Conservation (phyloP, 23 tunicate genomes). For the Corella eumyota region DNA sequence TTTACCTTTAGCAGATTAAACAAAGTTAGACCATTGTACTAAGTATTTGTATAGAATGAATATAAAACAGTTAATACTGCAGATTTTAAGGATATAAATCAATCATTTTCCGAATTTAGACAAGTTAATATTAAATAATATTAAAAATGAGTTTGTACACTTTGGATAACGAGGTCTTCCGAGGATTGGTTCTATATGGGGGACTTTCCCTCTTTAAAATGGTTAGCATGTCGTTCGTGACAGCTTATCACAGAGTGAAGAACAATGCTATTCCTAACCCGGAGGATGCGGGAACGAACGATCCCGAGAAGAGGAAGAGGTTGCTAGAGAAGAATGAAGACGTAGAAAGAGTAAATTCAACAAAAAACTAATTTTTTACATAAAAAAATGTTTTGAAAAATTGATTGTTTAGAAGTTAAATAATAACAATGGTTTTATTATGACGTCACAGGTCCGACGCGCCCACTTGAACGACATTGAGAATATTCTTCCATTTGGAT, state of each 20-base stretch:
- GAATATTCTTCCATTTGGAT: conserved; percentile 67
- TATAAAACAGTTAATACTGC: too few species aligned
- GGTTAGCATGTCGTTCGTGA: conserved; percentile 15
- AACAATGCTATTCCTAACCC: conserved; percentile 1
- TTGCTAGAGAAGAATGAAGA: conserved; percentile 30
- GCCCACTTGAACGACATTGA: conserved; percentile 85
- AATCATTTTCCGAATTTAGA: too few species aligned
- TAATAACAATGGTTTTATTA: background rate
- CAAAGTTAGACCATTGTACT: too few species aligned
- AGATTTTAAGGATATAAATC: too few species aligned
- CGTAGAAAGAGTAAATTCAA: conserved; percentile 58
- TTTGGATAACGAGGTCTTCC: conserved; percentile 53
- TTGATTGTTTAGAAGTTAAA: background rate
- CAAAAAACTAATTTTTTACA: background rate
- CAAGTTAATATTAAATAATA: background rate
- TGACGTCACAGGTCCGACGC: conserved; percentile 43
- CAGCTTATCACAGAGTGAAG: conserved; percentile 6
- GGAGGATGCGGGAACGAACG: conserved; percentile 42
- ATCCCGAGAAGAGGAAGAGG: conserved; percentile 35
- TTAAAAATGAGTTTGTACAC: conserved; percentile 10
- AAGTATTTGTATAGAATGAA: too few species aligned
- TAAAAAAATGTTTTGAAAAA: background rate
- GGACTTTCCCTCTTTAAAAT: conserved; percentile 16
- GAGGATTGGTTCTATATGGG: conserved; percentile 35
- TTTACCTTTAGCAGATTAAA: too few species aligned